Percentiles rank a stretch among this genome's conserved stretches.
phyloP scores from a whole-genome alignment of 2,888 invertebrate species.

The Osedax frankpressi region DNA sequence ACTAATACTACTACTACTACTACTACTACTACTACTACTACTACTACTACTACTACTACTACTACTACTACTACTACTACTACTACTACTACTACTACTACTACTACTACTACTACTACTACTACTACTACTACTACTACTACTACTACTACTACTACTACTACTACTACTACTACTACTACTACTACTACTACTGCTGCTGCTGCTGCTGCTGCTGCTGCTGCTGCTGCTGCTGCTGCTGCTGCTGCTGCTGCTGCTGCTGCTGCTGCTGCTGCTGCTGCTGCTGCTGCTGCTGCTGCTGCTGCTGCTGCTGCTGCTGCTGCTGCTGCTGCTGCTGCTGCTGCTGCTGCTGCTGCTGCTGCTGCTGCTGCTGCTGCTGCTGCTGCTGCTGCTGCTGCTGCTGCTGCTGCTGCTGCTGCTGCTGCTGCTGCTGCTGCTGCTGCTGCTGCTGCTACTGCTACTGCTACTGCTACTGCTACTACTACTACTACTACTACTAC shows the following conservation, averaged over 20 bases:
- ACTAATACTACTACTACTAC: too few relatives aligned
- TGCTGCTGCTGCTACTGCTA: conserved; percentile 17
- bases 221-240: conserved; percentile 21
- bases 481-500: neutral
- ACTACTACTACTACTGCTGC: conserved; percentile 11
- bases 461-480: conserved; percentile 9
- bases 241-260: conserved; percentile 21
- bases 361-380: conserved; percentile 13
- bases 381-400: conserved; percentile 19
- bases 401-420: conserved; percentile 20
- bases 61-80: conserved; percentile 26
- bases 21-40: neutral
- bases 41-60: conserved; percentile 16
- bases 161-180: conserved; percentile 17
- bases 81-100: conserved; percentile 27
- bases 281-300: conserved; percentile 18
- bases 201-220: conserved; percentile 16
- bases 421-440: conserved; percentile 20
- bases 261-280: conserved; percentile 18
- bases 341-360: conserved; percentile 17
- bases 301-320: conserved; percentile 20
- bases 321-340: conserved; percentile 20
- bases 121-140: conserved; percentile 24
- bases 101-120: conserved; percentile 26
- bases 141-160: conserved; percentile 23